Evolutionary conservation across 2,888 invertebrate species (phyloP).

Genomic region (Deroplatys truncata): DNA sequence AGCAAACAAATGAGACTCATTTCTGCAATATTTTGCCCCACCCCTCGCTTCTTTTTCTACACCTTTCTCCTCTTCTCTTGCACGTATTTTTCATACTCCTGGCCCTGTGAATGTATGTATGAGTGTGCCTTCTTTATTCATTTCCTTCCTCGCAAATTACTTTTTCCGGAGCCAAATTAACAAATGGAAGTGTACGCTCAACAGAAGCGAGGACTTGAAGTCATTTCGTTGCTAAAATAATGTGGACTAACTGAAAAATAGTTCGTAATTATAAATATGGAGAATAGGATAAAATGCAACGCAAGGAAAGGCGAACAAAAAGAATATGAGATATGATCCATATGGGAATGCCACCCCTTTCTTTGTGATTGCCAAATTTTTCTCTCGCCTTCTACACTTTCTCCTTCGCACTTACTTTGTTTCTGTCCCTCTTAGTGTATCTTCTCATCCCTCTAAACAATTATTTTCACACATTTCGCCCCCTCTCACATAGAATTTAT

Average conservation of each 20-base stretch:
- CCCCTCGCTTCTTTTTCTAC: not conserved
- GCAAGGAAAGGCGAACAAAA: not conserved
- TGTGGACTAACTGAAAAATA: conserved; percentile 17
- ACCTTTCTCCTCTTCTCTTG: not conserved
- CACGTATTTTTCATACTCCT: not conserved
- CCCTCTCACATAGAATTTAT: not conserved
- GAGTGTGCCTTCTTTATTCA: conserved; percentile 14
- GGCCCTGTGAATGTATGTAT: not conserved
- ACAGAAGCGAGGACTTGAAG: not conserved
- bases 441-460: not conserved
- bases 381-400: not conserved
- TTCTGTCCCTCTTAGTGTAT: not conserved
- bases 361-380: conserved; percentile 4
- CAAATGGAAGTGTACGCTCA: conserved; percentile 8
- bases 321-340: conserved; percentile 2
- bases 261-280: conserved; percentile 7
- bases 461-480: not conserved
- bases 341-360: not conserved
- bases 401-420: not conserved
- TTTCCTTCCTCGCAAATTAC: conserved; percentile 15
- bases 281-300: not conserved
- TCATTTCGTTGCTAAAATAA: not conserved
- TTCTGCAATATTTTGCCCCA: conserved; percentile 10
- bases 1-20: conserved; percentile 18
- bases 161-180: conserved; percentile 13